Base-by-base conservation (phyloP, 2,113 vertebrate genomes). In the Barnardius zonarius region DNA sequence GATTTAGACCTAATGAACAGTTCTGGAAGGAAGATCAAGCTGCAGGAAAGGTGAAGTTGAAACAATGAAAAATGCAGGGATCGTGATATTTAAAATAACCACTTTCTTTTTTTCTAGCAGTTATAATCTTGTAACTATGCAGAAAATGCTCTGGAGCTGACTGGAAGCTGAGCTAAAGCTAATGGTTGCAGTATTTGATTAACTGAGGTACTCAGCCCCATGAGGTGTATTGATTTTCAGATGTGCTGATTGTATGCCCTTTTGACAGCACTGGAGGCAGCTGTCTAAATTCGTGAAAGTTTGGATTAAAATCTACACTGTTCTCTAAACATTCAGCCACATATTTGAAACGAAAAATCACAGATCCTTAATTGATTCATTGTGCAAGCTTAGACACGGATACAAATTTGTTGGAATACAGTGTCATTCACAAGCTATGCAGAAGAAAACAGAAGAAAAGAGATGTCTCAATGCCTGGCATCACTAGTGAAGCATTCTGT, bases 181-280 rank as follows among this genome's bases (percentile, higher is more conserved):
- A 51, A 76, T 52, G 46, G 46, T 57, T 81, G 25, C 31, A 76
- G 41, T 84, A 73, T 95, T 93, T 79, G 69, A 89, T 84, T 84
- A 91, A 87, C 57, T 0, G 8, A 94, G 78, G 52, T 84, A 82
- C 22, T 75, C 37, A 64, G 43, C 20, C 62, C 77, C 69, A 48
- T 14, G 73, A 83, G 70, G 52, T 91, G 1, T 69, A 84, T 91
- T 80, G 69, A 93, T 96, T 95, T 95, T 84, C 74, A 69, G 52
- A 88, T 89, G 49, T 57, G 28, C 72, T 95, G 76, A 55, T 35
- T 70, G 28, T 63, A 10, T 57, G n/a, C 11, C 22, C 44, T 86
- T 93, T 64, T 35, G 74, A 63, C 28, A 76, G 44, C 52, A 24
- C 22, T n/a, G 66, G 74, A 88, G 52, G 66, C 69, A 85, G 22